These are phyloP conservation scores for Baccha elongata DNA, from an alignment of 2,888 invertebrate species.

Conservation along the genomic window DNA sequence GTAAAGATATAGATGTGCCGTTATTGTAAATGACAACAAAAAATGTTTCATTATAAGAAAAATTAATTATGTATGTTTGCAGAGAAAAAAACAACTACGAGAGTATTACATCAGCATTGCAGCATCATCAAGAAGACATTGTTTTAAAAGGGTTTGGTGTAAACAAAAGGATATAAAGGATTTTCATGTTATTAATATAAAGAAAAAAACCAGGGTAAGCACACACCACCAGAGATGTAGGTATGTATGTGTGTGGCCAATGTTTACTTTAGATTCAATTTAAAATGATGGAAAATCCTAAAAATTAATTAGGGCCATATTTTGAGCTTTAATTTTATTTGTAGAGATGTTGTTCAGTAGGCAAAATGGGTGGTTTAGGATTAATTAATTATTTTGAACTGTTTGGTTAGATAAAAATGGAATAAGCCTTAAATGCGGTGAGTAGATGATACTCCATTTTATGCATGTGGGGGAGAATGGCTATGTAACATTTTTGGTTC, in stretches of 20 bases:
- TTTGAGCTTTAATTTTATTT: not conserved
- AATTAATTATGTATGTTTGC: conserved; percentile 61
- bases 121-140: conserved; percentile 22
- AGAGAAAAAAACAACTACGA: conserved; percentile 12
- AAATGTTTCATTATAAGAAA: conserved; percentile 40
- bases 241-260: not conserved
- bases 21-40: conserved; percentile 10
- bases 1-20: not conserved
- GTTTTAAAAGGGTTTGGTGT: conserved; percentile 2
- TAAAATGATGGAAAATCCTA: not conserved
- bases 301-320: not conserved
- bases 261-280: not conserved
- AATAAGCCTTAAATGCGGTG: too few species aligned
- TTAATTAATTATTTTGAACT: not conserved
- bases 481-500: too few species aligned
- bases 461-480: too few species aligned
- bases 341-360: not conserved
- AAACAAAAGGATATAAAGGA: conserved; percentile 55
- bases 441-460: too few species aligned
- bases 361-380: not conserved
- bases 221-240: not conserved
- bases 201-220: conserved; percentile 19
- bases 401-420: too few species aligned
- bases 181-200: conserved; percentile 49
- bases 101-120: conserved; percentile 4